A percentile compares a stretch with the other conserved stretches of the same genome.
phyloP scores from a whole-genome alignment of 2,797 vertebrate species.

The Cuniculus paca region DNA sequence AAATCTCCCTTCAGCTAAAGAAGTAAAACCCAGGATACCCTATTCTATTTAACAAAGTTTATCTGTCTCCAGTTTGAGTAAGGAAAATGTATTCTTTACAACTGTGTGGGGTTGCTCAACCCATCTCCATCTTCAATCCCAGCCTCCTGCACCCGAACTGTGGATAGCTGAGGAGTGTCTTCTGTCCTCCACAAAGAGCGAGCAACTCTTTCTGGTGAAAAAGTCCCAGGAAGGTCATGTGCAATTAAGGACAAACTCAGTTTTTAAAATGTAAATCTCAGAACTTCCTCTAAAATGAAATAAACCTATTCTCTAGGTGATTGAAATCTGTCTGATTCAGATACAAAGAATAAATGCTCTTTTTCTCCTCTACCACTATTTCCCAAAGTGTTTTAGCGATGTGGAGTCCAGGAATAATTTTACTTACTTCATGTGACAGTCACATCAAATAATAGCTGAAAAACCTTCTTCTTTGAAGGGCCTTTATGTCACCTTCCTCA shows the following conservation, averaged over 20 bases:
- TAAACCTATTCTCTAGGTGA: neutral
- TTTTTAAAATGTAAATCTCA: conserved; percentile 12
- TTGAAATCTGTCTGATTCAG: neutral
- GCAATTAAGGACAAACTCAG: neutral
- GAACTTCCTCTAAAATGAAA: conserved; percentile 44
- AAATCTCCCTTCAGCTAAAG: conserved; percentile 71
- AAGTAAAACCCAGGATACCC: conserved; percentile 64
- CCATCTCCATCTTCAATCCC: neutral
- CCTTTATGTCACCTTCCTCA: neutral
- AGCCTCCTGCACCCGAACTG: neutral
- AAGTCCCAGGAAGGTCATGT: neutral
- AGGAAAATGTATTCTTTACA: conserved; percentile 32
- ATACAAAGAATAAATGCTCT: neutral
- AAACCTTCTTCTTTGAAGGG: neutral
- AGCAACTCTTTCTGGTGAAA: neutral
- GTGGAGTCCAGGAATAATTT: neutral
- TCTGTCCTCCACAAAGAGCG: neutral
- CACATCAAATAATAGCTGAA: neutral
- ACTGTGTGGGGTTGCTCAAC: neutral
- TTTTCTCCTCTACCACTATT: neutral
- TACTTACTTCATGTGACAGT: neutral
- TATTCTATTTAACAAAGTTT: conserved; percentile 48
- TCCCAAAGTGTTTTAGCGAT: conserved; percentile 1
- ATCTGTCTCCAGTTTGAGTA: conserved; percentile 38
- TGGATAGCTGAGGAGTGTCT: neutral